phyloP scores from a whole-genome alignment of 2,113 vertebrate species.

The Paedocypris sp. region DNA sequence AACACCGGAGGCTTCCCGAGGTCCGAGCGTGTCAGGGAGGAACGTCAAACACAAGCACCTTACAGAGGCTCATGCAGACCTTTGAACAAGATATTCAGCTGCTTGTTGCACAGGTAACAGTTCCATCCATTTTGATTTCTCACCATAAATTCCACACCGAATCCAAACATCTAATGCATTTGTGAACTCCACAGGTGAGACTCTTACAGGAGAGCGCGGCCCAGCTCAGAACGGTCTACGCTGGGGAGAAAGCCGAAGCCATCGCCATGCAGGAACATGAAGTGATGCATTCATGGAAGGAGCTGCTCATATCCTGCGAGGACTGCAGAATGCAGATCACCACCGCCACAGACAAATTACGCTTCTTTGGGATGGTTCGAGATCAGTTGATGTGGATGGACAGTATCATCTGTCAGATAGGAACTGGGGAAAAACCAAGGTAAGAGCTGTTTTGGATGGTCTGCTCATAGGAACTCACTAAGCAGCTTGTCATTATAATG shows the following conservation, averaged over 20 bases:
- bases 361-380: constrained; percentile 71
- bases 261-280: constrained; percentile 81
- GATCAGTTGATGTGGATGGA: constrained; percentile 94
- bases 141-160: too few relatives aligned
- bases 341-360: constrained; percentile 78
- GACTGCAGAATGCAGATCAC: constrained; percentile 84
- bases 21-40: constrained; percentile 64
- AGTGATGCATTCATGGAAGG: constrained; percentile 82
- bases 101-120: constrained; percentile 78
- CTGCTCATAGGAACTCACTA: neutral
- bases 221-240: constrained; percentile 86
- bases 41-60: constrained; percentile 65
- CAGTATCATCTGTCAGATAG: constrained; percentile 78
- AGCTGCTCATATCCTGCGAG: constrained; percentile 79
- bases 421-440: constrained; percentile 83
- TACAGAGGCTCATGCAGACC: constrained; percentile 75
- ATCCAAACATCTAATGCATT: too few relatives aligned
- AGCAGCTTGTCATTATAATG: neutral
- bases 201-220: constrained; percentile 88
- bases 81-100: constrained; percentile 91
- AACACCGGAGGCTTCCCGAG: constrained; percentile 72
- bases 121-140: too few relatives aligned
- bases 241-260: constrained; percentile 82
- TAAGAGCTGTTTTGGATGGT: constrained; percentile 36
- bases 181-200: constrained; percentile 68